Evolutionary conservation across 2,888 invertebrate species (phyloP).

Genomic region (Nephrotoma guestfalica): DNA sequence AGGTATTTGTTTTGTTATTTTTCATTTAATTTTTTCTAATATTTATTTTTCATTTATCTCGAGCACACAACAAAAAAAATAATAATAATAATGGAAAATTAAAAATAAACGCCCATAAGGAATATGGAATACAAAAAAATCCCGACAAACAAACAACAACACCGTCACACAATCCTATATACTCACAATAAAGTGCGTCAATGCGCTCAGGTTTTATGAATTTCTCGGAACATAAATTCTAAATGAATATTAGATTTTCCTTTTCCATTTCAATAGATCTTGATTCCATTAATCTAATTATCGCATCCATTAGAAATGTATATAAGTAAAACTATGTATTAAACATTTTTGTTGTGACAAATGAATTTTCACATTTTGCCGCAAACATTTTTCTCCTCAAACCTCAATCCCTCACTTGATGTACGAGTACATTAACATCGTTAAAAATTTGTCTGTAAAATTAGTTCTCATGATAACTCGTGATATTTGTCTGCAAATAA

Average conservation of each 20-base stretch:
- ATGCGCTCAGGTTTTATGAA: neutral
- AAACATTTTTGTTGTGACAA: neutral
- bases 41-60: neutral
- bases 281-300: neutral
- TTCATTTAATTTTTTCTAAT: neutral
- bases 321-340: neutral
- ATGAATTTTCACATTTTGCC: neutral
- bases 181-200: neutral
- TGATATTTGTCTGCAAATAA: neutral
- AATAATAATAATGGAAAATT: neutral
- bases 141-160: neutral
- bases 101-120: neutral
- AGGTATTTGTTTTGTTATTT: neutral
- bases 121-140: neutral
- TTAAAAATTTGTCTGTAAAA: neutral
- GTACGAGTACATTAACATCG: neutral
- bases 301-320: neutral
- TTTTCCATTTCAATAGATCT: neutral
- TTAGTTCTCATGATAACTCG: neutral
- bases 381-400: neutral
- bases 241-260: neutral
- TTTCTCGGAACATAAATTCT: neutral
- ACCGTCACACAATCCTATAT: neutral
- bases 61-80: neutral
- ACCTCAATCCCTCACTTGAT: neutral